Evolutionary conservation across 2,888 invertebrate species (phyloP), one percentile per base, ranked within the genome.

Genomic region (Andrena flavipes): DNA sequence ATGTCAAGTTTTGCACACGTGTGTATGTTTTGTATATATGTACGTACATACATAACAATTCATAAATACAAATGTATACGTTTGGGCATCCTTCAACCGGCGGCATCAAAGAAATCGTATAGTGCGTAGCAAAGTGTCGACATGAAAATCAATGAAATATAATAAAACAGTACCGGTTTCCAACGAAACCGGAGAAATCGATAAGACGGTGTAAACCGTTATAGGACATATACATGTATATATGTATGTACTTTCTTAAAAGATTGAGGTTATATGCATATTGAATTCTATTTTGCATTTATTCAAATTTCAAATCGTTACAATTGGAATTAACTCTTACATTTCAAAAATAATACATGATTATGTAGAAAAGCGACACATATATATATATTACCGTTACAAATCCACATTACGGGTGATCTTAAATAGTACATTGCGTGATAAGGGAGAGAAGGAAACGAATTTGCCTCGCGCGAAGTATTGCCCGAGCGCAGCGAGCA

Each of bases 281-380:
- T 42, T 6, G 59, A 26, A 26, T 29, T 60, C 26, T 29, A 29
- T 29, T 29, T 30, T 10, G 16, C 60, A n/a, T 63, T 63, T 35
- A 63, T 63, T 35, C n/a, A 63, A 63, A n/a, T 8, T 63, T 35
- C 5, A 63, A 13, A 63, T 20, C 62, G 10, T 13, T 63, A 63
- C 62, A 63, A 7, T 30, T n/a, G 2, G n/a, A n/a, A n/a, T 7
- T 2, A 7, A 7, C 16, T n/a, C 3, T 60, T 60, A 29, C 29
- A 16, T 26, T 59, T 42, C 0, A 42, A 26, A 59, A 26, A 59
- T 29, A 59, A 16, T 29, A 29, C 13, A 29, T 29, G 10, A 26
- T 59, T 56, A 26, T 26, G 56, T 56, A 26, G 26, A 56, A 56
- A 42, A 42, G 42, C 13, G 10, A 56, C 4, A 10, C 54, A 13